Evolutionary conservation across 2,888 invertebrate species (phyloP), one percentile per base, ranked within the genome.

Genomic region (Noctua janthe): DNA sequence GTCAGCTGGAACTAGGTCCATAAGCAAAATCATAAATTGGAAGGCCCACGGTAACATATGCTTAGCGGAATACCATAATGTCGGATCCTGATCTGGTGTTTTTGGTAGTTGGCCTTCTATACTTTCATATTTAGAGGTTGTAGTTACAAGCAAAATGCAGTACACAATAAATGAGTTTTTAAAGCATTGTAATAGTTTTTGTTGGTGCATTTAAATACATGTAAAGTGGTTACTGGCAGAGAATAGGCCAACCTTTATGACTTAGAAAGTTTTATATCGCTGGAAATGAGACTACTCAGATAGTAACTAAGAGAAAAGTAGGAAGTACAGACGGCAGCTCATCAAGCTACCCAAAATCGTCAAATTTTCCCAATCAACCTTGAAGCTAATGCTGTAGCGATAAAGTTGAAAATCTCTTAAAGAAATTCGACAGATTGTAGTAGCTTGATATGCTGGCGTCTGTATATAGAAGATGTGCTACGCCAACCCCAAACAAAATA

Each of bases 91-190:
- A 39, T 39, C 11, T 20, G 17, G 10, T 47, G 1, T 39, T 51
- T 49, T 59, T 51, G 23, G 56, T 47, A 72, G 67, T 87, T n/a
- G 74, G 20, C 43, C 84, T 83, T 84, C 78, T 84, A 62, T 29
- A 47, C 5, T 71, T 59, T 74, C 23, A 62, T 66, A 51, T 66
- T 71, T 15, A 67, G 13, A 67, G 23, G 23, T n/a, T 59, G 15
- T 17, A 54, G 15, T 73, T 69, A 69, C 54, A 54, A 79, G n/a
- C 62, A 29, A 74, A 47, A 72, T 54, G 29, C 29, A 23, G 35
- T 49, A 39, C 39, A 75, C 49, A 49, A 67, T 39, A 35, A 56
- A 59, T 82, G 17, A 49, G 51, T 54, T 35, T 49, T 76, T 20
- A 15, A 56, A 67, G 23, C 39, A 49, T 66, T 13, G 13, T 23